A percentile compares a stretch with the other conserved stretches of the same genome.
Evolutionary conservation across 2,888 invertebrate genomes (phyloP).

Genomic region (Quadroppia sp.): DNA sequence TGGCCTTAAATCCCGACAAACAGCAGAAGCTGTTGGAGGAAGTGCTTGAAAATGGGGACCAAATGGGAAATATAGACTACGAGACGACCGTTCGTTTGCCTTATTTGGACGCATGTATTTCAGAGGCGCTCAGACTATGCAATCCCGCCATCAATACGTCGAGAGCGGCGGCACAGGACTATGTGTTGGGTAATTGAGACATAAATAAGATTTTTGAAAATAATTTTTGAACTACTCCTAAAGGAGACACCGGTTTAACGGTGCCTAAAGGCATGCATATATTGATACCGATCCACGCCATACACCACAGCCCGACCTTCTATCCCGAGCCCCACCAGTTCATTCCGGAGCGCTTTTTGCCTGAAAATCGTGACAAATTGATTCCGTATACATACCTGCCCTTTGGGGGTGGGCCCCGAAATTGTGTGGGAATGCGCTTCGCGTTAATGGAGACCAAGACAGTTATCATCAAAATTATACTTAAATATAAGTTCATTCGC

Average conservation of each 20-base stretch:
- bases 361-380: constrained; percentile 44
- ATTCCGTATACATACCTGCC: constrained; percentile 45
- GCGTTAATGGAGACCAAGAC: constrained; percentile 24
- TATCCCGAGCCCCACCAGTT: constrained; percentile 62
- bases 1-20: constrained; percentile 13
- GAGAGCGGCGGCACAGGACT: constrained; percentile 18
- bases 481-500: background rate
- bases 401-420: constrained; percentile 47
- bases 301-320: constrained; percentile 61
- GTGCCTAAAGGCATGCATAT: no score
- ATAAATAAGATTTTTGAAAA: background rate
- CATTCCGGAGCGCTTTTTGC: constrained; percentile 56
- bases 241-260: no score
- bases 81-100: background rate
- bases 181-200: constrained; percentile 7
- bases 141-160: constrained; percentile 35
- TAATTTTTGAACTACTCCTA: no score
- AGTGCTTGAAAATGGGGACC: background rate
- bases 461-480: background rate
- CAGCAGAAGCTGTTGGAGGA: constrained; percentile 25
- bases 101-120: constrained; percentile 44
- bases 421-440: constrained; percentile 45
- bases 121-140: constrained; percentile 41
- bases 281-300: constrained; percentile 60
- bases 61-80: no score